Evolutionary conservation across 2,888 invertebrate genomes (phyloP), one percentile per base, ranked within the genome.

Genomic region (Flexamia atlantica): DNA sequence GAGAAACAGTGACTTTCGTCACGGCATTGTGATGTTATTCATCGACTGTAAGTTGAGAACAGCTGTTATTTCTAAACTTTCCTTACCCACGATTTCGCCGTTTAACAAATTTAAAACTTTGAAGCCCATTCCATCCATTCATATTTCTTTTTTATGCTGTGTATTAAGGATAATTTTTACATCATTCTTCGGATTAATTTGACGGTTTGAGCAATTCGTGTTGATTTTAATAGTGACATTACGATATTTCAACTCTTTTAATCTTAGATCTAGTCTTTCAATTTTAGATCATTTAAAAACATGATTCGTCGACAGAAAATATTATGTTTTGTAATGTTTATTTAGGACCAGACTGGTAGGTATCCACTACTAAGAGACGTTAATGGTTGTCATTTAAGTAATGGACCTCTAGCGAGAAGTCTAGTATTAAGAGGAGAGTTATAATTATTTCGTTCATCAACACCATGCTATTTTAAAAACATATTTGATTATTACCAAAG

Each of bases 11-110:
- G 64, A 12, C 28, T 64, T 20, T 28, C 30, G 64, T 64, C 64
- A 64, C 64, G 64, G 28, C 9, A 64, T 64, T 64, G 64, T 64
- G 64, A 64, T 64, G 64, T 64, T 64, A 64, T 64, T 64, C 64
- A 64, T 64, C 30, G 64, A 30, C 64, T 64, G 64, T 64, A 64
- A 64, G 64, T 64, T 64, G 64, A 64, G 64, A 64, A 64, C 64
- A 64, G 64, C 64, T 64, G 64, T 64, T 64, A 64, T 64, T 64
- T 57, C 30, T 14, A 64, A 64, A 64, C 64, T 64, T 64, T 64
- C 28, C 14, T 64, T 28, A 64, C 64, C 64, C 64, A 64, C 64
- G 64, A 64, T 64, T 64, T 64, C 30, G 64, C 64, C 64, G 64
- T 64, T 64, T 64, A 64, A 64, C 28, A 64, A 64, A 64, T 28